Evolutionary conservation across 1,140 invertebrate genomes (phyloP), one percentile per base, ranked within the genome.

Genomic region (Bombyx mandarina): DNA sequence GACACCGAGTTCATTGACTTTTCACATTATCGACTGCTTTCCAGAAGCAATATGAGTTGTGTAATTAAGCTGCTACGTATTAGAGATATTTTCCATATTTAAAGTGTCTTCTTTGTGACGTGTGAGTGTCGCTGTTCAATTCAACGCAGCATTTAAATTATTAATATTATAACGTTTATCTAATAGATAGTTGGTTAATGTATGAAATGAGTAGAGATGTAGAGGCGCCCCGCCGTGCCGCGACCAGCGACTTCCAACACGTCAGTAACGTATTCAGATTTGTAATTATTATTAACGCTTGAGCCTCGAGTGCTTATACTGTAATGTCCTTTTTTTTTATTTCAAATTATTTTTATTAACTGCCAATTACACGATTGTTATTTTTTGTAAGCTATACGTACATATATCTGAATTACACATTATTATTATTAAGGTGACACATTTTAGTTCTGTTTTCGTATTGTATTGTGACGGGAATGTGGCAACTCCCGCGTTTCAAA

Each of bases 321-420:
- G 26, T 74, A 70, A 66, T 76, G 73, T 71, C 67, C 68, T 35
- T 35, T 35, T 35, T 56, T 67, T 62, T 53, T 62, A 66, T 63
- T 58, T 65, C 66, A 66, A 68, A 59, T 73, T 56, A 69, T 81
- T 77, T 77, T 70, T 67, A 81, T 86, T 77, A 43, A 86, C 82
- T 84, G 79, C 81, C 81, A 84, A 77, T 67, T 73, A 84, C 75
- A 86, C 79, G 78, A 82, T 70, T 67, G 75, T 76, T 77, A 75
- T 67, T 75, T 75, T 73, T 66, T 71, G 47, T 74, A 70, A 65
- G 67, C 62, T 62, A 63, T 66, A 65, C 63, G 58, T 76, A 65
- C 63, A 57, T 76, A 73, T 78, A 61, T 73, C 64, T 67, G 64
- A 73, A 71, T 64, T 71, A 75, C 80, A 83, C 80, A 63, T 61